Percentiles rank a stretch among this genome's conserved stretches.
These are phyloP conservation scores for Pseudorectes ferrugineus DNA, from an alignment of 2,113 vertebrate species.

Conservation along the genomic window DNA sequence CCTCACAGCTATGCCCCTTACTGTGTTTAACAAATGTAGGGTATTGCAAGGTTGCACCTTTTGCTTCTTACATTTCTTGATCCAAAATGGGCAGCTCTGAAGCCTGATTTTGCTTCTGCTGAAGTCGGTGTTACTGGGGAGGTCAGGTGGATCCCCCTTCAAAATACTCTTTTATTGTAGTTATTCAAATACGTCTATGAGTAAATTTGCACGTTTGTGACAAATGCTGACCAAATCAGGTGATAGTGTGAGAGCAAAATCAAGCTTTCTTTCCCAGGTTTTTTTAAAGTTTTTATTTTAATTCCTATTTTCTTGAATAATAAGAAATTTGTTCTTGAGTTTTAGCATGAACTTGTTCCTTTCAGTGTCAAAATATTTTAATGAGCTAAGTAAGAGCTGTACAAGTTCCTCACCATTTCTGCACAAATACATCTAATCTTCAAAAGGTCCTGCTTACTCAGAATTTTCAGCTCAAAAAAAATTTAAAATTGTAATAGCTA, in stretches of 20 bases:
- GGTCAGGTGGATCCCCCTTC: neutral
- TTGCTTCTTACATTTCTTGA: neutral
- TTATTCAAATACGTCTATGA: neutral
- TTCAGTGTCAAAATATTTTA: neutral
- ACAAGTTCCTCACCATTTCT: constrained; percentile 38
- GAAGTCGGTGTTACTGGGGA: neutral
- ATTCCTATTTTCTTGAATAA: neutral
- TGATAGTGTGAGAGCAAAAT: neutral
- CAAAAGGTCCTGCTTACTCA: constrained; percentile 23
- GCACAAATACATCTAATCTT: constrained; percentile 46
- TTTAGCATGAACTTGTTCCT: neutral
- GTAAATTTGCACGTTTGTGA: neutral
- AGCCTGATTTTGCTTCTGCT: neutral
- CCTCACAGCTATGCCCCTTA: neutral
- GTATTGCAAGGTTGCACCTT: neutral
- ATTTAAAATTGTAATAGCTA: constrained; percentile 63
- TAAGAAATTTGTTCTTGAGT: neutral
- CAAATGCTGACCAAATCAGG: neutral
- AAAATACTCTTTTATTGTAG: neutral
- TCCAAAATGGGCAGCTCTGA: neutral
- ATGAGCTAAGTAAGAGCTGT: constrained; percentile 1
- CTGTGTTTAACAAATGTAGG: neutral
- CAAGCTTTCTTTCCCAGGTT: neutral
- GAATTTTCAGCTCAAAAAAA: constrained; percentile 27
- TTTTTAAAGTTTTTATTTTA: neutral